Base-by-base conservation (phyloP, 2,797 vertebrate species). In the Rousettus madagascariensis region DNA sequence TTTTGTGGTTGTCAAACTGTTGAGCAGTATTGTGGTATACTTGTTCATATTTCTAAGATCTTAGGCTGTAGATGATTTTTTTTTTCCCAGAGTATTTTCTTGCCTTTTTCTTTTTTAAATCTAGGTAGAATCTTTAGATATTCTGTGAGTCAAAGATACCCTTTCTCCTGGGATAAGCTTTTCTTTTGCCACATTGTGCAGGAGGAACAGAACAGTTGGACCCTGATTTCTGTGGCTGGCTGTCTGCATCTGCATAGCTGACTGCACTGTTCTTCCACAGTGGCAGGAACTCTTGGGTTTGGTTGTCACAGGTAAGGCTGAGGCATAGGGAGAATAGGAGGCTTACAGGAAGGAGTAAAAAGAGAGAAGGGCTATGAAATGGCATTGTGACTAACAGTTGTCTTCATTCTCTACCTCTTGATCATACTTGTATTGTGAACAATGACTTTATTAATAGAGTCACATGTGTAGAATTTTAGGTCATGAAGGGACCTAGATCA, bases 41-140 rank as follows among this genome's bases (percentile, higher is more conserved):
- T 38, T 85, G n/a, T 84, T 89, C 68, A 16, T 91, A 33, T 71
- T 95, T 88, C 83, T 51, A 41, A 75, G 69, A 33, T 95, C 17
- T 69, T 74, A 28, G 7, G 33, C 46, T 90, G 28, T 28, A 69
- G 10, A 16, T 86, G 24, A 75, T 59, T 75, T 49, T 51, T 91
- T 71, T 71, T 93, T 61, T n/a, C 41, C 26, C 38, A 57, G 63
- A 36, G n/a, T 90, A 68, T 72, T 71, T 93, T 46, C 36, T 15
- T 85, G 36, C 66, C 28, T 38, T 88, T 87, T 63, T 83, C 9
- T 78, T 74, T 78, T 65, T 82, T 85, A 75, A 92, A 61, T 46
- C 43, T 65, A 49, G 77, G 2, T 86, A 55, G 51, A 30, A 26
- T 87, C 33, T 80, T 90, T n/a, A 90, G 69, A 57, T 55, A 55